Evolutionary conservation across 2,113 vertebrate genomes (phyloP).

Genomic region (Himantopus leucocephalus): DNA sequence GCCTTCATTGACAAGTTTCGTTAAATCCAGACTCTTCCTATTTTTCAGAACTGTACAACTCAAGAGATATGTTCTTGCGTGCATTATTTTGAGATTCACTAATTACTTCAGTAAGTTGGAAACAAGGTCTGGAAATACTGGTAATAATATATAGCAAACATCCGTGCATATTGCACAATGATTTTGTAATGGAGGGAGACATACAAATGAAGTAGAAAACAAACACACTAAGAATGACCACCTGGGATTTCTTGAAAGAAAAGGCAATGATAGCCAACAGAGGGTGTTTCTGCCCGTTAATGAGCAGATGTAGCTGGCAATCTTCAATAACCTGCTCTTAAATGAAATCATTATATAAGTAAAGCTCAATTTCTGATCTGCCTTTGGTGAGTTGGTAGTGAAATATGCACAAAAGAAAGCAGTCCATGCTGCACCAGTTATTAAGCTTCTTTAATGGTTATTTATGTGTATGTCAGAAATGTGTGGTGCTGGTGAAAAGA

Average conservation of each 20-base stretch:
- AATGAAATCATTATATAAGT: slow-evolving; percentile 59
- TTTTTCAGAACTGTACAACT: not conserved
- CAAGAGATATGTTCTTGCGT: not conserved
- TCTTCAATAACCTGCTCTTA: slow-evolving; percentile 37
- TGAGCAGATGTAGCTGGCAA: slow-evolving; percentile 57
- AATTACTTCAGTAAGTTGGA: not conserved
- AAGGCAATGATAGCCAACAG: slow-evolving; percentile 15
- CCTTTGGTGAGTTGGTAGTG: slow-evolving; percentile 22
- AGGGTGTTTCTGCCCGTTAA: slow-evolving; percentile 68
- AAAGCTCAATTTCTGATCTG: slow-evolving; percentile 60
- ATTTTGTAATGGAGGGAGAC: not conserved
- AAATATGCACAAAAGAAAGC: slow-evolving; percentile 48
- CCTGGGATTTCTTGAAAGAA: slow-evolving; percentile 55
- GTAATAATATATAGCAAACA: not conserved
- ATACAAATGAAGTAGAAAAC: slow-evolving; percentile 24
- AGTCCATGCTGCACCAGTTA: slow-evolving; percentile 16
- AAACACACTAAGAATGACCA: slow-evolving; percentile 44
- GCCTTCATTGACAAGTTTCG: not conserved
- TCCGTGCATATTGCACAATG: not conserved
- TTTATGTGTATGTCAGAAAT: slow-evolving; percentile 31
- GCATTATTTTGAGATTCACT: not conserved
- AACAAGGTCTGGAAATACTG: not conserved
- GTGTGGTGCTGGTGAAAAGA: not conserved
- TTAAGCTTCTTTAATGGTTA: slow-evolving; percentile 65
- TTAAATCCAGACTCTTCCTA: slow-evolving; percentile 8